Evolutionary conservation across 2,888 invertebrate species (phyloP), one percentile per base, ranked within the genome.

Genomic region (Ophioninae sp.): DNA sequence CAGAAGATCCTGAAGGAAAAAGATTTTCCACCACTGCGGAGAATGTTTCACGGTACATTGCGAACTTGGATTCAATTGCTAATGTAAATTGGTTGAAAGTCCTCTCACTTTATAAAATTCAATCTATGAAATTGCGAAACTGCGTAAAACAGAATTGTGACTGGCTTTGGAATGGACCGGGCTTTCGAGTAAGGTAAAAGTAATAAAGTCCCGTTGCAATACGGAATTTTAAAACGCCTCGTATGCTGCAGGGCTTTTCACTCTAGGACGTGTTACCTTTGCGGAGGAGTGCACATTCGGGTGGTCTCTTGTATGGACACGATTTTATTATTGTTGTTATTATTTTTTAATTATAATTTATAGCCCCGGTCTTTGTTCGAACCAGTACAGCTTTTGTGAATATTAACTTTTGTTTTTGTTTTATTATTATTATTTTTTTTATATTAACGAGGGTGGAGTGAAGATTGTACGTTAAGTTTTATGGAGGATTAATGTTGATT

Each of bases 1-100:
- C 30, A 30, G n/a, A 13, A 59, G 39, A 39, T 13, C 41, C 37
- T 30, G 68, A 61, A 68, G 68, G 68, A 30, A 68, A 77, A 77
- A 61, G 68, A 61, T 61, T 68, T 61, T 68, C 68, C 61, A 68
- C 30, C 30, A n/a, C 20, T 20, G 61, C 39, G 30, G 41, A 68
- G 57, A 77, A 77, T 68, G 41, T 68, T 68, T 77, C 67, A 77
- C 44, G 76, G 13, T 77, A 57, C 65, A 75, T 65, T 57, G 41
- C 68, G n/a, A 77, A 21, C 67, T 44, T 23, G 68, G 59, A 77
- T 77, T 77, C 61, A 68, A 68, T 77, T 68, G 65, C 41, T 39
- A 39, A 39, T 57, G 68, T 20, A 68, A 68, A 68, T 44, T 61
- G 44, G 61, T 68, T 64, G 21, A 39, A 23, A 64, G 72, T 41